Base-by-base conservation (phyloP, 2,113 vertebrate species). In the Spea multiplicata region DNA sequence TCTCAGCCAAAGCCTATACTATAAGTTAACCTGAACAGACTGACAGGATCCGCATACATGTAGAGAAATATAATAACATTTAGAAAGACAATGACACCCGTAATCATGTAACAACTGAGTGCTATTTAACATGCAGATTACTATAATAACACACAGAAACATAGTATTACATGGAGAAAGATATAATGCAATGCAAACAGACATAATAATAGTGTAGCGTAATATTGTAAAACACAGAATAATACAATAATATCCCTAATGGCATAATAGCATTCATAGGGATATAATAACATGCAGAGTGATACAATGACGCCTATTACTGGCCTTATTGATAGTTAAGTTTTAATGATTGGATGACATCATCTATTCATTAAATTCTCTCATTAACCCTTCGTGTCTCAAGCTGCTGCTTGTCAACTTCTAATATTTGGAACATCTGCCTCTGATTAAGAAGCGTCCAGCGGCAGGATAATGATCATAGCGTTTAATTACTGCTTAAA, bases 401-500 rank as follows among this genome's bases (percentile, higher is more conserved):
- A 55, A 47, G 16, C 53, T 71, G 50, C 71, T 16, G 71, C 49
- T 61, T 64, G 13, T 73, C 77, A 59, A 17, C 53, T 57, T 73
- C 46, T 3, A 80, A 74, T 68, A 68, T 59, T 66, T 61, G 65
- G 71, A 80, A 74, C 78, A 80, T 80, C 78, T 80, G 78, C 71
- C 78, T 74, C 78, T 73, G 77, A 80, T 80, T 80, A 80, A 59
- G 71, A 67, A 73, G 77, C 62, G 77, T 80, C 77, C 77, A 73
- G 77, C 52, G 70, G 71, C 77, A 61, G 78, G 71, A 80, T 80
- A 80, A 80, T 68, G 78, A 80, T 80, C 78, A 74, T 71, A 80
- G 71, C 71, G 65, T 80, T 80, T 80, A 80, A 80, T 80, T 80
- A 80, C 78, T 74, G 78, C 64, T 80, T 74, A 67, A 80, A 77